A percentile compares a stretch with the other conserved stretches of the same genome.
These are phyloP conservation scores for Sebastes taczanowskii DNA, from an alignment of 2,797 vertebrate genomes.

Conservation along the genomic window DNA sequence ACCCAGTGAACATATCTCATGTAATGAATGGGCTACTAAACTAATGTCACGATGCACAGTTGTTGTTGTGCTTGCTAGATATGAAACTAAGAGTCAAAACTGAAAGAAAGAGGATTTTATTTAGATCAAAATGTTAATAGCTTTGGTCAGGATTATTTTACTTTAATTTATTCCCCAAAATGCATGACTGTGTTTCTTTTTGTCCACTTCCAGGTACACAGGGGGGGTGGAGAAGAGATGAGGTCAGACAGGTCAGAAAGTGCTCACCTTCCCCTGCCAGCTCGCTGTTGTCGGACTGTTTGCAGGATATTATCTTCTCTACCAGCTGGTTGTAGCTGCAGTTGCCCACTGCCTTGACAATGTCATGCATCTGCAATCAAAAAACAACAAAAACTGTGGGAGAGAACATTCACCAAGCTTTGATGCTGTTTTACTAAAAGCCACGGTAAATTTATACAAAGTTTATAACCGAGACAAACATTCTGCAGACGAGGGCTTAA, in stretches of 20 bases:
- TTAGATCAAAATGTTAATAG: not conserved
- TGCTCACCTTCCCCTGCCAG: conserved; percentile 95
- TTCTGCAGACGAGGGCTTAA: not conserved
- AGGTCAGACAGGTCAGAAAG: conserved; percentile 7
- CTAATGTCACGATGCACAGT: not conserved
- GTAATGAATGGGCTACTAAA: not conserved
- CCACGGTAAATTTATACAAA: not conserved
- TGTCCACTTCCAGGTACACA: not conserved
- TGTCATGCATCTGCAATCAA: conserved; percentile 90
- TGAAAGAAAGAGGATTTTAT: not conserved
- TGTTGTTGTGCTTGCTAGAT: not conserved
- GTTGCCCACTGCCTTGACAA: conserved; percentile 96
- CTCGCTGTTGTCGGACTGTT: conserved; percentile 96
- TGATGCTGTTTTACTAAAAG: not conserved
- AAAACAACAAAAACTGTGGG: conserved; percentile 45
- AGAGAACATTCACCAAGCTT: conserved; percentile 43
- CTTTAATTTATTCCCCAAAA: not conserved
- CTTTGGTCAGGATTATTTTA: not conserved
- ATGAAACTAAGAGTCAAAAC: not conserved
- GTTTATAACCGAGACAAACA: not conserved
- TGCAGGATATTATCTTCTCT: conserved; percentile 98
- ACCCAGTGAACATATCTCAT: not conserved
- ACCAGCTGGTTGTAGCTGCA: conserved; percentile 99
- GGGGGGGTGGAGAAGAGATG: not conserved
- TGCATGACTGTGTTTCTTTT: not conserved